Evolutionary conservation across 2,888 invertebrate genomes (phyloP), one percentile per base, ranked within the genome.

Genomic region (Ochropleura plecta): DNA sequence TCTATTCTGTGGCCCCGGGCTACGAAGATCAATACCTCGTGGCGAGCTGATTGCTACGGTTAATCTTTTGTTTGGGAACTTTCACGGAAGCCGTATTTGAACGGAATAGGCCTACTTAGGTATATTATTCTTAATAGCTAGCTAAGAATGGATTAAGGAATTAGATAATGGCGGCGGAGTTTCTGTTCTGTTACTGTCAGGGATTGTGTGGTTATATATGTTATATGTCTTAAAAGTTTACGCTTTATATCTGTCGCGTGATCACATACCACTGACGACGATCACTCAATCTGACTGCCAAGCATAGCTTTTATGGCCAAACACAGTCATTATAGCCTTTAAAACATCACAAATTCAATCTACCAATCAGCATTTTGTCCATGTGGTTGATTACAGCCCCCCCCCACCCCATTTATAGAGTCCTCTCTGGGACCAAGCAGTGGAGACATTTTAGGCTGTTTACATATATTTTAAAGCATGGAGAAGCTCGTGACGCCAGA

Each of bases 21-120:
- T 76, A n/a, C 68, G 66, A 65, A 83, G 85, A 86, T 86, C 86
- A 87, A 86, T 86, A 86, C 81, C 78, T 79, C 66, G 76, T 76
- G 79, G 77, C 63, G 72, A 65, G 76, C 79, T 87, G 81, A 83
- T 87, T 85, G 79, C 83, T 80, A 80, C 80, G 75, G 67, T 86
- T 86, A 80, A 85, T 87, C 85, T 85, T 85, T 87, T 87, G 83
- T 85, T 85, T 82, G 71, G 66, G 72, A 80, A 85, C 75, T 78
- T 78, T 75, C 72, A 73, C 76, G 70, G 67, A 76, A 85, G 64
- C 76, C 67, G 71, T 78, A 83, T 85, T 76, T 73, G 70, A 60
- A 72, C 68, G 51, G 73, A 63, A 84, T 76, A 79, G 66, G 69
- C 57, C 69, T 66, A 69, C 60, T 76, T 75, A 72, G 51, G 20